These are phyloP conservation scores for Bombus terrestris DNA, from an alignment of 1,140 invertebrate species.

Conservation along the genomic window DNA sequence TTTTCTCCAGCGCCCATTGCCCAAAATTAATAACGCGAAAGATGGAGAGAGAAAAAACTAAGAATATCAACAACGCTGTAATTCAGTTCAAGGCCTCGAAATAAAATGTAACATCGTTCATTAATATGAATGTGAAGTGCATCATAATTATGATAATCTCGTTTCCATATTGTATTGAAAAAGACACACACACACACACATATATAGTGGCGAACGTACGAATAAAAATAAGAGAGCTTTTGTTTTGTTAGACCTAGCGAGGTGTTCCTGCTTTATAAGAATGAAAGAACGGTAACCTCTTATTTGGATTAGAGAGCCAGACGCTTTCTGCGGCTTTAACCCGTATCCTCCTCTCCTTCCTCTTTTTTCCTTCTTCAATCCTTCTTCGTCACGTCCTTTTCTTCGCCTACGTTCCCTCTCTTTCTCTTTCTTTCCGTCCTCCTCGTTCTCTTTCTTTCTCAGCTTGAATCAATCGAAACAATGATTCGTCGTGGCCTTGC, in stretches of 20 bases:
- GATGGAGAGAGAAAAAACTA: not conserved
- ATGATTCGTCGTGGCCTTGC: constrained; percentile 48
- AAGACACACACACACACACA: not conserved
- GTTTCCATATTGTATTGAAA: not conserved
- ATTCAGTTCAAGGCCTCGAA: constrained; percentile 1
- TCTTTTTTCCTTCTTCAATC: not conserved
- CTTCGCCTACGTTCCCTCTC: no score
- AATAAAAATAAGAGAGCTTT: constrained; percentile 11
- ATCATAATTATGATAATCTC: constrained; percentile 35
- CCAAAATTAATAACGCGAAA: not conserved
- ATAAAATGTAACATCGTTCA: constrained; percentile 26
- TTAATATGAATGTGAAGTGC: constrained; percentile 32
- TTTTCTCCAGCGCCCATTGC: not conserved
- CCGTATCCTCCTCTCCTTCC: not conserved
- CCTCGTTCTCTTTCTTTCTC: not conserved
- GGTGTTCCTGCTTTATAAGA: not conserved
- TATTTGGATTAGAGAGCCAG: constrained; percentile 27
- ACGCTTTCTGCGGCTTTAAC: constrained; percentile 2
- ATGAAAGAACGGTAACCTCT: constrained; percentile 30
- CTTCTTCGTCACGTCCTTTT: not conserved
- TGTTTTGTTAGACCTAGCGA: constrained; percentile 12
- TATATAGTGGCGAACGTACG: not conserved
- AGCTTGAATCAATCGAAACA: constrained; percentile 44
- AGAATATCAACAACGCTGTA: not conserved
- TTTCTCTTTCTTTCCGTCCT: not conserved